A percentile compares a stretch with the other conserved stretches of the same genome.
Conservation (phyloP, 2,888 invertebrate species). For the Lochmaea capreae region DNA sequence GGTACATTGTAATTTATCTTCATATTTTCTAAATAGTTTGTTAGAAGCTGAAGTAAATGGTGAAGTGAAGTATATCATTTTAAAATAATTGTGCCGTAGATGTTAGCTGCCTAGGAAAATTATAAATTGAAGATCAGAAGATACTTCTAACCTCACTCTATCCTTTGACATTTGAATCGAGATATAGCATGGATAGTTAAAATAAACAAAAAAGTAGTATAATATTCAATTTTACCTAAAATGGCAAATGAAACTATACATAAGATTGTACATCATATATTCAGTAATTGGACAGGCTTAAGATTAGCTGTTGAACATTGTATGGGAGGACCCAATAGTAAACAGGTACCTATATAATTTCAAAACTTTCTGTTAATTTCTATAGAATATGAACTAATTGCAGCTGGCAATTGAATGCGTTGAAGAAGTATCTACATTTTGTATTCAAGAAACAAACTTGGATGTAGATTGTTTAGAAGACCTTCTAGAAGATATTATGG, state of each 20-base stretch:
- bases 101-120: background rate
- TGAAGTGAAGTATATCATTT: no score
- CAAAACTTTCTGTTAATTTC: background rate
- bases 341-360: conserved; percentile 70
- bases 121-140: conserved; percentile 6
- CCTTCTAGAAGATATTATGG: conserved; percentile 77
- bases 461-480: conserved; percentile 73
- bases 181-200: background rate
- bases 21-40: no score
- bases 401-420: conserved; percentile 75
- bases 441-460: conserved; percentile 69
- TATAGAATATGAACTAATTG: conserved; percentile 38
- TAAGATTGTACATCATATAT: conserved; percentile 73
- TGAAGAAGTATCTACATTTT: conserved; percentile 74
- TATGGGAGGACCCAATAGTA: conserved; percentile 77
- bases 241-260: conserved; percentile 67
- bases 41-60: no score
- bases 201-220: background rate
- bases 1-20: no score
- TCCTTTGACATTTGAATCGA: background rate
- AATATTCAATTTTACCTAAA: background rate
- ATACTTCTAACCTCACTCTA: conserved; percentile 1
- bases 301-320: conserved; percentile 80
- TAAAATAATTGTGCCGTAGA: background rate
- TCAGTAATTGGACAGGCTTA: conserved; percentile 79